Percentiles rank a stretch among this genome's conserved stretches.
These are phyloP conservation scores for Megaceryle maxima DNA, from an alignment of 2,113 vertebrate species.

Conservation along the genomic window DNA sequence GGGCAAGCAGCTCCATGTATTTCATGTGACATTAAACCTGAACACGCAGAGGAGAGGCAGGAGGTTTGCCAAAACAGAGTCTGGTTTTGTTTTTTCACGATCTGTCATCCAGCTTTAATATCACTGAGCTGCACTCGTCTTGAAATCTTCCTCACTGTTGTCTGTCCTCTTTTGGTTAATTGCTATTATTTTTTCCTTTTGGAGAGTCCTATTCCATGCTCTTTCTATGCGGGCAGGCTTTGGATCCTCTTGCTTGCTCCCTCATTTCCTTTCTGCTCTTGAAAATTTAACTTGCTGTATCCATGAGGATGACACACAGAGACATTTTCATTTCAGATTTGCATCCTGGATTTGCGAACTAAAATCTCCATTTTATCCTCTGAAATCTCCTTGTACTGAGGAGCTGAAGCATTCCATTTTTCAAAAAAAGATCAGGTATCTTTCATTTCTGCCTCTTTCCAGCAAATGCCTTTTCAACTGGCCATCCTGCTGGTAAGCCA, in stretches of 20 bases:
- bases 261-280: neutral
- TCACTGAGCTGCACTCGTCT: neutral
- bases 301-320: neutral
- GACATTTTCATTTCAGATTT: neutral
- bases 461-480: neutral
- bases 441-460: neutral
- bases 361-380: neutral
- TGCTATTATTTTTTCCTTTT: neutral
- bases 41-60: neutral
- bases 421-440: accelerated
- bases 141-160: neutral
- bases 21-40: too few species aligned
- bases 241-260: neutral
- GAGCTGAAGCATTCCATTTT: neutral
- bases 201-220: neutral
- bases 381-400: neutral
- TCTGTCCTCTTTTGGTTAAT: neutral
- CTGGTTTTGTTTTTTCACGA: neutral
- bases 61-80: neutral
- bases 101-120: neutral
- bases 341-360: neutral
- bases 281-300: accelerated
- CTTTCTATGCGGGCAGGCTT: neutral
- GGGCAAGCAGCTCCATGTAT: neutral
- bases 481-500: accelerated